Conservation (phyloP, 2,888 invertebrate genomes). For the Sinohyriopsis cumingii region DNA sequence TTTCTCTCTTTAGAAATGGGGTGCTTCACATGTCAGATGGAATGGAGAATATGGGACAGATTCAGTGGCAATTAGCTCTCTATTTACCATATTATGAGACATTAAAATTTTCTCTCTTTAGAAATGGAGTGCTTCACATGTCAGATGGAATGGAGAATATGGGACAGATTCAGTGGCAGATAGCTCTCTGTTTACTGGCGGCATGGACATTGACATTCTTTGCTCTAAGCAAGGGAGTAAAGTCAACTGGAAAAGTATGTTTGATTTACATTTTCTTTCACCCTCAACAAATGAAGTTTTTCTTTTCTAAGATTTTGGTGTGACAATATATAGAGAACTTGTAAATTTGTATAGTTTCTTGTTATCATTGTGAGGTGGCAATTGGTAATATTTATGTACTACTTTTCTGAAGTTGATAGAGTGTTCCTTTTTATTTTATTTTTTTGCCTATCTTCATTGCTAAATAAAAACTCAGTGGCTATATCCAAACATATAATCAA, state of each 20-base stretch:
- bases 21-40: slow-evolving; percentile 82
- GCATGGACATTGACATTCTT: slow-evolving; percentile 68
- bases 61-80: slow-evolving; percentile 65
- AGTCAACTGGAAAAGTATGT: slow-evolving; percentile 69
- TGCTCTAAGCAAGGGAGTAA: slow-evolving; percentile 67
- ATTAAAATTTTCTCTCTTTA: slow-evolving; percentile 42
- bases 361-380: too few relatives aligned
- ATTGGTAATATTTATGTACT: too few relatives aligned
- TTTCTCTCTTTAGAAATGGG: slow-evolving; percentile 73
- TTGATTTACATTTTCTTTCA: background rate
- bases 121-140: slow-evolving; percentile 78
- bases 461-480: too few relatives aligned
- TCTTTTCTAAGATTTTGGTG: too few relatives aligned
- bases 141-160: slow-evolving; percentile 77
- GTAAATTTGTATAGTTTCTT: too few relatives aligned
- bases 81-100: slow-evolving; percentile 47
- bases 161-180: slow-evolving; percentile 64
- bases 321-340: too few relatives aligned
- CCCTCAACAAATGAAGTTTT: too few relatives aligned
- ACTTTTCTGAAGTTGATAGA: too few relatives aligned
- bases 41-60: slow-evolving; percentile 60
- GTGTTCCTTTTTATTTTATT: too few relatives aligned
- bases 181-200: slow-evolving; percentile 60
- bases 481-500: too few relatives aligned
- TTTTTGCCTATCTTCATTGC: too few relatives aligned